Base-by-base conservation (phyloP, 1,140 invertebrate genomes). In the Littorina saxatilis region DNA sequence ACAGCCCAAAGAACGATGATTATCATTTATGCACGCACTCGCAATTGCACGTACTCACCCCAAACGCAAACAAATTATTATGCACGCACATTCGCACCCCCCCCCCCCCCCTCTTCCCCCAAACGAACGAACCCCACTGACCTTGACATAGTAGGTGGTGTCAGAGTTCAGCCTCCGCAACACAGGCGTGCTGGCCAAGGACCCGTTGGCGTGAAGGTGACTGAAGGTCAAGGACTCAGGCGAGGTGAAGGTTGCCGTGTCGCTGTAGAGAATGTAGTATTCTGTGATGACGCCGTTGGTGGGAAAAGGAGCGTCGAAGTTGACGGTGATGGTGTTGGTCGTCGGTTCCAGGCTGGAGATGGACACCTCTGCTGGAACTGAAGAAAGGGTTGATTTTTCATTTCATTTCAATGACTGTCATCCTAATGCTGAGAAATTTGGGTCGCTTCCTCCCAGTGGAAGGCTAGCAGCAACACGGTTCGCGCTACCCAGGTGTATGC, bases 101-200 rank as follows among this genome's bases (percentile, higher is more conserved):
- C n/a, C n/a, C n/a, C n/a, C n/a, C n/a, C n/a, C n/a, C n/a, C n/a
- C n/a, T n/a, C n/a, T n/a, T n/a, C n/a, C n/a, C n/a, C n/a, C n/a
- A n/a, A n/a, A n/a, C n/a, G n/a, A n/a, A n/a, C n/a, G n/a, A n/a
- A n/a, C n/a, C n/a, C n/a, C n/a, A 27, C 52, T 63, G 80, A 90
- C 89, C 85, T 86, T 87, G 29, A 90, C 47, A 66, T 82, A 88
- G 80, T 90, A 90, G 0, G 50, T 7, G 27, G 86, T 90, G 47
- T 82, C 80, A 3, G 88, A 79, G 15, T 43, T 50, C 11, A 89
- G 82, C 32, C 79, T 79, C 11, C 80, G 63, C 20, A 89, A 66
- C 9, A 66, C 77, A 0, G 81, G 77, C 23, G 58, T 70, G 0
- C 52, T 35, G 1, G 85, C 68, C 17, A 63, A 68, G 55, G 73